Evolutionary conservation across 2,113 vertebrate genomes (phyloP).

Genomic region (Eulemur macaco): DNA sequence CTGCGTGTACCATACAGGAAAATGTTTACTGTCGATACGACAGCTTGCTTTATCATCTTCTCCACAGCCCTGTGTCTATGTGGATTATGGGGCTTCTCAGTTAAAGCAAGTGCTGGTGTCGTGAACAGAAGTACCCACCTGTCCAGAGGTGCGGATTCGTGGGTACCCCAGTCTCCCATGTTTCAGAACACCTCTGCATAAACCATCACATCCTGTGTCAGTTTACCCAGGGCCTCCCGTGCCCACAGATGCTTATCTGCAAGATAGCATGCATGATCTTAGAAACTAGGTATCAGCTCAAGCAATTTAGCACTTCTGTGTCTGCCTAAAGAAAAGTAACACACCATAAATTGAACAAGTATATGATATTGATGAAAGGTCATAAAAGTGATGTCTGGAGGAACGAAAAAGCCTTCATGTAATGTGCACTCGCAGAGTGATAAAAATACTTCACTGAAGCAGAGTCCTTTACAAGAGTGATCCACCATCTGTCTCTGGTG

Average conservation of each 20-base stretch:
- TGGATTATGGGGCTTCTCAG: neutral
- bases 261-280: neutral
- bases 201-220: neutral
- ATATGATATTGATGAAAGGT: neutral
- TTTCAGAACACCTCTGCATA: slow-evolving; percentile 10
- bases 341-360: neutral
- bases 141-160: neutral
- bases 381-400: slow-evolving; percentile 52
- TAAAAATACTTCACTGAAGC: neutral
- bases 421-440: neutral
- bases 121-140: neutral
- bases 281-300: slow-evolving; percentile 14
- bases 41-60: neutral
- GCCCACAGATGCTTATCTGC: no score
- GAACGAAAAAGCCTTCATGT: slow-evolving; percentile 3
- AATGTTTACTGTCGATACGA: slow-evolving; percentile 22
- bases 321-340: slow-evolving; percentile 65
- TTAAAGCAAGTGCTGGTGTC: neutral
- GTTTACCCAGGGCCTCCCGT: neutral
- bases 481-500: slow-evolving; percentile 42
- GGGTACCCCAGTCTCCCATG: neutral
- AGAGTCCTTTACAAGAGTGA: slow-evolving; percentile 31
- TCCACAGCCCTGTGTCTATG: neutral
- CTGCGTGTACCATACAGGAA: neutral
- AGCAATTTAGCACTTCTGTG: neutral